These are phyloP conservation scores for Camelus dromedarius DNA, from an alignment of 2,113 vertebrate species.

Conservation along the genomic window DNA sequence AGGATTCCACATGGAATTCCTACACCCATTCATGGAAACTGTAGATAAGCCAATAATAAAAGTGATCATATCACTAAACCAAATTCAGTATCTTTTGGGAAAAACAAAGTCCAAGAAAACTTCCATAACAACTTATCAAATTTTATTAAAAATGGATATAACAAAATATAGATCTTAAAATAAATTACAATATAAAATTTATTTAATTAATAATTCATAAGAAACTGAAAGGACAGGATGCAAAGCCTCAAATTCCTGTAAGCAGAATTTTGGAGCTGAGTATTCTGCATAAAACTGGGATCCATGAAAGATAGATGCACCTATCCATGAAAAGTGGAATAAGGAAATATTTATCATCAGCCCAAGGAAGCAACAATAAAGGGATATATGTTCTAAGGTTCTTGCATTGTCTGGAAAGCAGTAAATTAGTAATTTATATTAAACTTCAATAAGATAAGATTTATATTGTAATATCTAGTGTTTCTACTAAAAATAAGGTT, in stretches of 20 bases:
- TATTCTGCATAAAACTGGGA: not conserved
- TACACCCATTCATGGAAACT: not conserved
- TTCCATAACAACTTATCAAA: not conserved
- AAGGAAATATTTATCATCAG: not conserved
- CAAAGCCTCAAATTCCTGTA: not conserved
- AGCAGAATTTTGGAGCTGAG: not conserved
- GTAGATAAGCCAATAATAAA: not conserved
- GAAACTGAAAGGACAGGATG: not conserved
- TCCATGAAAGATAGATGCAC: not conserved
- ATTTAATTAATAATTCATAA: not conserved
- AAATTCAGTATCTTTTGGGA: not conserved
- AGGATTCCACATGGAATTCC: not conserved
- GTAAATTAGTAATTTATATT: not conserved
- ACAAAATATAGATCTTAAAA: constrained; percentile 15
- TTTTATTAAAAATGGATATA: not conserved
- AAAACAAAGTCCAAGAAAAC: not conserved
- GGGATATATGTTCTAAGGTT: not conserved
- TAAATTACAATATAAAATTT: not conserved
- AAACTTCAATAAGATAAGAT: not conserved
- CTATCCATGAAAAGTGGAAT: not conserved
- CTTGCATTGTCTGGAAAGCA: not conserved
- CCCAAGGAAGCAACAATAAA: not conserved
- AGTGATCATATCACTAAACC: not conserved
- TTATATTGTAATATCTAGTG: not conserved
- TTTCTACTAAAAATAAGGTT: constrained; percentile 12